Conservation (phyloP, 2,888 invertebrate genomes). For the Drosophila siamana region DNA sequence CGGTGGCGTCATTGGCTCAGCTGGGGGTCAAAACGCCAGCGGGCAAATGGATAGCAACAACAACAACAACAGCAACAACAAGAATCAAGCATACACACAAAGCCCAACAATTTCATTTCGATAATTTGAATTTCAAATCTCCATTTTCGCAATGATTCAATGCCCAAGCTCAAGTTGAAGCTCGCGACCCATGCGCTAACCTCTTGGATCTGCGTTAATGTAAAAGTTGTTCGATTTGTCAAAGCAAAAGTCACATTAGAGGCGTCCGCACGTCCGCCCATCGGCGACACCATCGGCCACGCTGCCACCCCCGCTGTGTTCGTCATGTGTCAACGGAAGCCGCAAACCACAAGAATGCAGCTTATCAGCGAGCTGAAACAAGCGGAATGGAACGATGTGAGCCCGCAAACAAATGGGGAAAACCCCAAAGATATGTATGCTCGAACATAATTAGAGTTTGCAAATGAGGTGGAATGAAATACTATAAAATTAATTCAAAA, state of each 20-base stretch:
- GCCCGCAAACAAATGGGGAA: background rate
- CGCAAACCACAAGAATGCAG: background rate
- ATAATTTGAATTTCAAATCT: constrained; percentile 59
- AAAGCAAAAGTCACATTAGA: constrained; percentile 51
- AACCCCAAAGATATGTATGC: background rate
- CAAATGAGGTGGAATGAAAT: background rate
- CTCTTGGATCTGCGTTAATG: constrained; percentile 31
- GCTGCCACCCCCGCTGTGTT: background rate
- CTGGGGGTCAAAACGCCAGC: constrained; percentile 42
- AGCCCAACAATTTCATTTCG: constrained; percentile 48
- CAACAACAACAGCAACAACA: constrained; percentile 3
- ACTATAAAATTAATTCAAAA: background rate
- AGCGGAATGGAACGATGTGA: constrained; percentile 12
- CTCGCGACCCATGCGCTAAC: background rate
- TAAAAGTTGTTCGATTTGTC: constrained; percentile 65
- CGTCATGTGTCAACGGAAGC: background rate
- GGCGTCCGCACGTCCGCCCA: constrained; percentile 13
- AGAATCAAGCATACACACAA: background rate
- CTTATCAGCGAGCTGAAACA: constrained; percentile 12
- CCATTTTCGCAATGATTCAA: constrained; percentile 20
- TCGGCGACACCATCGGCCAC: background rate
- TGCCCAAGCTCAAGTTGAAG: background rate
- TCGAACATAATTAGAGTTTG: background rate
- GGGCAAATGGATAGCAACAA: constrained; percentile 30
- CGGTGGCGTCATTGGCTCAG: constrained; percentile 63